phyloP scores from a whole-genome alignment of 2,113 vertebrate genomes.

The Cariama cristata region DNA sequence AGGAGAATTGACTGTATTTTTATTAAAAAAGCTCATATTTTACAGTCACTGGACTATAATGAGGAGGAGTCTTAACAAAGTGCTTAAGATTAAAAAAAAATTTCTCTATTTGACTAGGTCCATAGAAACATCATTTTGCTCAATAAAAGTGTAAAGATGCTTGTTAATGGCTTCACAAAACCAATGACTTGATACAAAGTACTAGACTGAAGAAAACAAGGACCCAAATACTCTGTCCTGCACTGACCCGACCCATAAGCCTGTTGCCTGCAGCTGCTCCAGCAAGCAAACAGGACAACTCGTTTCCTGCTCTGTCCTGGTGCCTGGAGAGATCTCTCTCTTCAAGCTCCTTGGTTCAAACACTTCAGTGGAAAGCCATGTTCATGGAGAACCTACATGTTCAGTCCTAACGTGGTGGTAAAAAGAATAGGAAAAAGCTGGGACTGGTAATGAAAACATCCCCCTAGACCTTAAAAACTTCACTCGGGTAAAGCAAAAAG shows the following conservation, averaged over 20 bases:
- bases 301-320: background rate
- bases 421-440: background rate
- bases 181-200: background rate
- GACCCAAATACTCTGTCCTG: background rate
- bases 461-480: background rate
- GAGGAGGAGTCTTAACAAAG: background rate
- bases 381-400: rapidly evolving
- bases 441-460: background rate
- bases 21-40: conserved; percentile 56
- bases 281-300: background rate
- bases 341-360: background rate
- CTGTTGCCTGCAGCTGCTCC: background rate
- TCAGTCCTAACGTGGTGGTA: background rate
- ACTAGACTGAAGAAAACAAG: background rate
- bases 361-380: background rate
- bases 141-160: background rate
- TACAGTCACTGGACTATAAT: background rate
- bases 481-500: background rate
- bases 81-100: background rate
- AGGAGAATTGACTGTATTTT: conserved; percentile 49
- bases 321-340: background rate
- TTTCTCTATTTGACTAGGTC: background rate
- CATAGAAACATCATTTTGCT: background rate
- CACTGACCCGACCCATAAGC: rapidly evolving
- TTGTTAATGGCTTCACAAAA: background rate